phyloP scores from a whole-genome alignment of 1,140 invertebrate species.

The Berghia stephanieae region DNA sequence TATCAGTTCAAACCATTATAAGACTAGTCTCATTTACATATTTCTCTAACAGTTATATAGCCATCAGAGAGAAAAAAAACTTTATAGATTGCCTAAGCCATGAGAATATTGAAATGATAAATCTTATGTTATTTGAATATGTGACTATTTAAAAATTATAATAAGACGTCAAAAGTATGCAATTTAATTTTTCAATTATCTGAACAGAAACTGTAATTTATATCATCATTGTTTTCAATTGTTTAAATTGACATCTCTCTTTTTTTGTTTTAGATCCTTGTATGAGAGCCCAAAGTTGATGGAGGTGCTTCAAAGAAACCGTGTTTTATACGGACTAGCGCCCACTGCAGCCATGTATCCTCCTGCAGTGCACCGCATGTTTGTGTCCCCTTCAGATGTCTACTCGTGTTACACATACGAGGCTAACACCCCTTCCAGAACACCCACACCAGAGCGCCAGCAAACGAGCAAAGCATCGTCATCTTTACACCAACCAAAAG shows the following conservation, averaged over 20 bases:
- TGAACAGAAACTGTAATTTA: neutral
- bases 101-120: neutral
- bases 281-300: constrained; percentile 29
- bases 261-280: neutral
- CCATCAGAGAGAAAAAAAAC: too few species aligned
- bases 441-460: constrained; percentile 33
- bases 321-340: constrained; percentile 31
- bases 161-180: neutral
- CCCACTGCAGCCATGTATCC: constrained; percentile 30
- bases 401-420: constrained; percentile 44
- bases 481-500: neutral
- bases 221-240: neutral
- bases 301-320: constrained; percentile 39
- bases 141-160: neutral
- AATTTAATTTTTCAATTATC: neutral
- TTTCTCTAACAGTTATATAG: too few species aligned
- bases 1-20: too few species aligned
- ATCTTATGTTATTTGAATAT: neutral
- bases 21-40: too few species aligned
- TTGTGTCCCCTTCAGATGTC: constrained; percentile 31
- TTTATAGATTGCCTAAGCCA: too few species aligned
- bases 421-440: constrained; percentile 26
- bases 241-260: neutral
- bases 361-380: constrained; percentile 30
- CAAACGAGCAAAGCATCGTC: constrained; percentile 22